These are phyloP conservation scores for Otis tarda DNA, from an alignment of 2,113 vertebrate species.

Conservation along the genomic window DNA sequence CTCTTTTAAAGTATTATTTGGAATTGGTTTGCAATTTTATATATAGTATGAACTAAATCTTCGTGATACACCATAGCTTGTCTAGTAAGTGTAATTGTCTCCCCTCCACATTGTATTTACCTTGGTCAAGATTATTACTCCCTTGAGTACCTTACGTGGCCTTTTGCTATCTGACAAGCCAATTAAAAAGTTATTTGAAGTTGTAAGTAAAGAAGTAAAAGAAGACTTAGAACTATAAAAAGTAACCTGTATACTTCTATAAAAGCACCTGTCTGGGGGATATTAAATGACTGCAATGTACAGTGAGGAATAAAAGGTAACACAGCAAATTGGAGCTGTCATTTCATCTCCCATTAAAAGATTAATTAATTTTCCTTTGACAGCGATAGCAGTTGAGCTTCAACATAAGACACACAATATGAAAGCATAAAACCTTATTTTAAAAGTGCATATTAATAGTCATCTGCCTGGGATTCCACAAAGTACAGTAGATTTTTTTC, in stretches of 20 bases:
- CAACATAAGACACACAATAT: neutral
- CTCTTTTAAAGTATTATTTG: neutral
- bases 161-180: neutral
- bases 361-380: slow-evolving; percentile 39
- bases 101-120: neutral
- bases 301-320: slow-evolving; percentile 24
- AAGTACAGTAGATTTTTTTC: neutral
- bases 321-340: slow-evolving; percentile 8
- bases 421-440: neutral
- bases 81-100: neutral
- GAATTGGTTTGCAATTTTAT: neutral
- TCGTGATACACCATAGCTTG: neutral
- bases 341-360: neutral
- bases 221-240: neutral
- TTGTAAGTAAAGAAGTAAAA: neutral
- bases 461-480: neutral
- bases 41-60: neutral
- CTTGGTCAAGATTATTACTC: neutral
- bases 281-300: neutral
- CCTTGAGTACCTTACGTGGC: neutral
- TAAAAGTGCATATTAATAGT: neutral
- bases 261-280: neutral
- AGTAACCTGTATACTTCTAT: neutral
- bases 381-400: neutral
- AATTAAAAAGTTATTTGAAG: slow-evolving; percentile 1